Evolutionary conservation across 2,888 invertebrate genomes (phyloP), one percentile per base, ranked within the genome.

Genomic region (Dolomedes plantarius): DNA sequence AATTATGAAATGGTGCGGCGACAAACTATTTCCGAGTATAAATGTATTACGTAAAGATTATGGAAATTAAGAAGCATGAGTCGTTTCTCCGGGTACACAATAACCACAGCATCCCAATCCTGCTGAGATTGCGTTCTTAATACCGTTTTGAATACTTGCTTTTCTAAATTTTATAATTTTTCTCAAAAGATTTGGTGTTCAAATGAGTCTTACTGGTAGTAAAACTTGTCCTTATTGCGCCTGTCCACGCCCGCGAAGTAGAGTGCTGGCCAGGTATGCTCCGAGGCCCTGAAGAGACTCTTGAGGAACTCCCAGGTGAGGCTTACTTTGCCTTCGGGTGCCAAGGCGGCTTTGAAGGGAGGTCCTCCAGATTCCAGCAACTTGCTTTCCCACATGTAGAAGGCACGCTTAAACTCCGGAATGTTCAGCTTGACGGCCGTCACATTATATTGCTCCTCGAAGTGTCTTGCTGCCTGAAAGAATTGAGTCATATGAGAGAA

Each of bases 381-480:
- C 67, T 89, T 89, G 11, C 90, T 89, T 9, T 90, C 87, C 91
- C 92, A 92, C 85, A 92, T 91, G 50, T 91, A 90, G 39, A 92
- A 89, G 11, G 91, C 90, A 78, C 91, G 90, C 82, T 90, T 90
- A 75, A 92, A 89, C 31, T 91, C 89, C 0, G 90, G 89, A 2
- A 92, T 88, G 65, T 90, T 91, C 89, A 95, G 94, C 90, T 94
- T 94, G 86, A 93, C 92, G 0, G 94, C 93, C 89, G 93, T 93
- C 50, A 94, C 91, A 46, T 94, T 93, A 90, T 94, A 93, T 1
- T 93, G 93, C 75, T 93, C 80, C 69, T 88, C 86, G 13, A 91
- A 87, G 87, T 89, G 89, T 3, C 41, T 90, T 0, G 62, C 81
- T 13, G 81, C 81, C 81, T 81, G 65, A 19, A 73, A 39, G 32